Evolutionary conservation across 2,113 vertebrate species (phyloP).

Genomic region (Pterocles gutturalis): DNA sequence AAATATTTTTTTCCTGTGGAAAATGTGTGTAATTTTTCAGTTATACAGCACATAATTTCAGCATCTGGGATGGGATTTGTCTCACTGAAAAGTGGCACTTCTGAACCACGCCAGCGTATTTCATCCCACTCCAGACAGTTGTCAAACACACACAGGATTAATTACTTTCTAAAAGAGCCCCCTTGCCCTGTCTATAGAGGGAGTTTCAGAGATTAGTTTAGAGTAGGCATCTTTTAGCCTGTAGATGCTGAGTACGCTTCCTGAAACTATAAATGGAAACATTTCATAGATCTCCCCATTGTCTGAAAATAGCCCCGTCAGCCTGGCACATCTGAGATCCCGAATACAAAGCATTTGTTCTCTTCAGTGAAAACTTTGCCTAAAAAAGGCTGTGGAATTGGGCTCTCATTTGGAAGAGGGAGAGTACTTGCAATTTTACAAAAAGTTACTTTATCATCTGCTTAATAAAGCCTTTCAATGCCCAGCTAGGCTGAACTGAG

Average conservation of each 20-base stretch:
- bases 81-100: neutral
- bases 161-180: neutral
- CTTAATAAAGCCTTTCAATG: neutral
- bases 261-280: slow-evolving; percentile 65
- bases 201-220: neutral
- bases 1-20: neutral
- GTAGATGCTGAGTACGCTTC: neutral
- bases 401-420: neutral
- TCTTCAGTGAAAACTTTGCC: slow-evolving; percentile 48
- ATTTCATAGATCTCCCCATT: slow-evolving; percentile 28
- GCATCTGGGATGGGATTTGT: neutral
- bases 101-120: neutral
- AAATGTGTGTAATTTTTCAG: neutral
- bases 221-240: neutral
- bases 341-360: slow-evolving; percentile 32
- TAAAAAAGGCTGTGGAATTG: neutral
- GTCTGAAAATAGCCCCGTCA: slow-evolving; percentile 56
- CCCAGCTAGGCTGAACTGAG: neutral
- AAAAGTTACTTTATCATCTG: neutral
- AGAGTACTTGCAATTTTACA: neutral
- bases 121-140: neutral
- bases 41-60: neutral
- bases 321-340: slow-evolving; percentile 35
- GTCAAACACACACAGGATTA: neutral
- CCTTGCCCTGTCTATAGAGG: neutral